These are phyloP conservation scores for Malaclemys terrapin DNA, from an alignment of 2,113 vertebrate species.

Conservation along the genomic window DNA sequence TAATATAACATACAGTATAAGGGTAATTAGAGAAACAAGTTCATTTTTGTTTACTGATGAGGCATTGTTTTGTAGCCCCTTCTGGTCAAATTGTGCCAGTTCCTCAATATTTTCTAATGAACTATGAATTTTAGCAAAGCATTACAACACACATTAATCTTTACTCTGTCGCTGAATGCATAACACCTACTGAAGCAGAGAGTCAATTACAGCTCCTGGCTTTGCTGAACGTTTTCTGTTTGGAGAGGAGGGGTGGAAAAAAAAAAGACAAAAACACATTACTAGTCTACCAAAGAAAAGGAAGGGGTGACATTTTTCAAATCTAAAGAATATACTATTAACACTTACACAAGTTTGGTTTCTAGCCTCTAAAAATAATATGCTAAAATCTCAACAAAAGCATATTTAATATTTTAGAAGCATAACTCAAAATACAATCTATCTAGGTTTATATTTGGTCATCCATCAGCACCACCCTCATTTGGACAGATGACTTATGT, in stretches of 20 bases:
- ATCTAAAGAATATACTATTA: background rate
- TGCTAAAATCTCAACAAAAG: background rate
- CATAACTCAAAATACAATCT: background rate
- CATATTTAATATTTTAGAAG: background rate
- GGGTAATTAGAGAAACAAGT: conserved; percentile 60
- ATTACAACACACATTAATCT: conserved; percentile 60
- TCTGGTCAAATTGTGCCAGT: conserved; percentile 49
- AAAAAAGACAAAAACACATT: conserved; percentile 58
- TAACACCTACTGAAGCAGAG: conserved; percentile 91
- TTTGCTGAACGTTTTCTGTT: conserved; percentile 96
- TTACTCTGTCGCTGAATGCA: conserved; percentile 64
- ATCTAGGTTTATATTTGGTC: background rate
- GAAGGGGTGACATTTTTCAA: conserved; percentile 11
- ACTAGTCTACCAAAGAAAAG: conserved; percentile 1
- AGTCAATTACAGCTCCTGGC: conserved; percentile 92
- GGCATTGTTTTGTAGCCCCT: conserved; percentile 53
- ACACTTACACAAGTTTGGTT: background rate
- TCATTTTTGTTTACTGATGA: conserved; percentile 31
- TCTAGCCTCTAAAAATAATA: background rate
- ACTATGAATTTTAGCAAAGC: conserved; percentile 55
- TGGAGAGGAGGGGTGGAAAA: conserved; percentile 41
- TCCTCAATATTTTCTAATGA: conserved; percentile 33
- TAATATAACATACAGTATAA: conserved; percentile 73
- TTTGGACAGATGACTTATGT: background rate
- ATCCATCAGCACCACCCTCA: background rate